Evolutionary conservation across 1,140 invertebrate genomes (phyloP), one percentile per base, ranked within the genome.

Genomic region (Arctopsyche grandis): DNA sequence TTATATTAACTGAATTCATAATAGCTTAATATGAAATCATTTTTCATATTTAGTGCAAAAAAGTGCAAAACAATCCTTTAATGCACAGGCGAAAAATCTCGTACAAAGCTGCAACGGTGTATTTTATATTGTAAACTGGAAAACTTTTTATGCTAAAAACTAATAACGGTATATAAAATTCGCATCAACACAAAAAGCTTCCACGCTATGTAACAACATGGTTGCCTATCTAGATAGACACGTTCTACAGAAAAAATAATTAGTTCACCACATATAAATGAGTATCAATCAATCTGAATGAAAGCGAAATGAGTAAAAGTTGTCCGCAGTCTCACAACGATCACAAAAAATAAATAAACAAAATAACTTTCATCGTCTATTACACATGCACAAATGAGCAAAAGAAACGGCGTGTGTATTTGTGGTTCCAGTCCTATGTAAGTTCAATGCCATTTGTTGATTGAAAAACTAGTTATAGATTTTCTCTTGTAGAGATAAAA

Each of bases 401-500:
- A 52, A 52, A 12, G 16, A 52, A 52, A 52, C 10, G 16, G 10
- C 48, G 48, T 12, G 12, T 52, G 16, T 52, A 14, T 16, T 12
- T 52, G 48, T 52, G 48, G 48, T 52, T 52, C 10, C 16, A 52
- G 48, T 52, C 16, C 10, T 52, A 52, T 52, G 10, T 12, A 52
- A 52, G 24, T 66, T 66, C 58, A 66, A 26, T 12, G 24, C 24
- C 24, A 16, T 52, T 52, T 52, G 10, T 52, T 24, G 21, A 26
- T 26, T 24, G n/a, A 66, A 26, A 26, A 66, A 66, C 63, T 29
- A 21, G 63, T 66, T 66, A 22, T 12, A 66, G 63, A 66, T 66
- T 66, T 66, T 66, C 21, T 66, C 24, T 26, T 24, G 5, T 10
- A 12, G 26, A 66, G 9, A 26, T 66, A 66, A 52, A 52, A 16